These are phyloP conservation scores for Phylloscopus trochilus DNA, from an alignment of 2,113 vertebrate species.

Conservation along the genomic window DNA sequence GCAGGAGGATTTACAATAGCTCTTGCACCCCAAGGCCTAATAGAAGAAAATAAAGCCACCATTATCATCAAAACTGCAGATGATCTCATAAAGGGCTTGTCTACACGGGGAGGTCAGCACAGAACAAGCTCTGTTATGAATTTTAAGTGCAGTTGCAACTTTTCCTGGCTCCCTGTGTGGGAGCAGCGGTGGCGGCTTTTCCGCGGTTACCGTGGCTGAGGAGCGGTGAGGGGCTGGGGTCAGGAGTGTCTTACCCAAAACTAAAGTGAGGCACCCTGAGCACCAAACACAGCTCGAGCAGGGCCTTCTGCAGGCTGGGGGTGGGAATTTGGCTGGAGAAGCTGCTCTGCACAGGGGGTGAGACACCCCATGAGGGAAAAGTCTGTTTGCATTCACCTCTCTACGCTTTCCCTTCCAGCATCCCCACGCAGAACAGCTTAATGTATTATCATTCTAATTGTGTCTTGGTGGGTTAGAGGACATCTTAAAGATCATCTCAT, in stretches of 20 bases:
- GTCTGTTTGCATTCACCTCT: neutral
- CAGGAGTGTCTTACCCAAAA: accelerated
- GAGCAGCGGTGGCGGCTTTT: accelerated
- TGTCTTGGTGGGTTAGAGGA: too few species aligned
- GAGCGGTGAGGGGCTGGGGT: accelerated
- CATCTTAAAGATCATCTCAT: neutral
- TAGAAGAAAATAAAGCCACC: conserved; percentile 50
- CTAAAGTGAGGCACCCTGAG: neutral
- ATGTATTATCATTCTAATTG: accelerated
- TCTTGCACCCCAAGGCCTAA: conserved; percentile 41
- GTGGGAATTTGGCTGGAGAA: accelerated
- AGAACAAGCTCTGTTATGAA: conserved; percentile 36
- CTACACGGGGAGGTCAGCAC: conserved; percentile 15
- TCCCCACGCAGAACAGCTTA: accelerated
- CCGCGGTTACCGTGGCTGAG: accelerated
- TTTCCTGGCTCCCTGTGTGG: accelerated
- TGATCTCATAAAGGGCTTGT: conserved; percentile 62
- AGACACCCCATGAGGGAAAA: accelerated
- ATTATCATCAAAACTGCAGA: conserved; percentile 66
- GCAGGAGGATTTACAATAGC: conserved; percentile 55
- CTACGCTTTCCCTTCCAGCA: too few species aligned
- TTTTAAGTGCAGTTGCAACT: neutral
- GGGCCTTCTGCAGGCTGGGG: neutral
- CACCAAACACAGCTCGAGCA: neutral
- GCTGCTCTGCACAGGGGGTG: neutral